Evolutionary conservation across 2,797 vertebrate genomes (phyloP), one percentile per base, ranked within the genome.

Genomic region (Lacerta viridis): DNA sequence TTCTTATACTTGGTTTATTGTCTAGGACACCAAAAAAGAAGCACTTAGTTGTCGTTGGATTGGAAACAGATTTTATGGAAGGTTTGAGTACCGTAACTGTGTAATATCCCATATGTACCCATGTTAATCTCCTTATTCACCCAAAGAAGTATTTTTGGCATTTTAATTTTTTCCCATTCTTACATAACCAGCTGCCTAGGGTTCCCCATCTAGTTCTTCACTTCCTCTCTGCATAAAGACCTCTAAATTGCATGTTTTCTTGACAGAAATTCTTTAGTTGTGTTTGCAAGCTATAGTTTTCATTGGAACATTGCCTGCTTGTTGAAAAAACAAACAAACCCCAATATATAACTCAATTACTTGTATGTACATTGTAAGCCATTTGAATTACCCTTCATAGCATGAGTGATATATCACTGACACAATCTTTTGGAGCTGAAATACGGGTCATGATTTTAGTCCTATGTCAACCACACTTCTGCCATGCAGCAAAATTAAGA

Each of bases 1-100:
- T 89, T 91, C 87, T 87, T 64, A 88, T 50, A 13, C 7, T 72
- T 90, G 17, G 3, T 33, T 83, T 46, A 55, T 89, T 88, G 89
- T 17, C 29, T 79, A 89, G 41, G 5, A 84, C 17, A 59, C 7
- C 10, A n/a, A 66, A 18, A 36, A 29, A 18, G 23, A 15, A 5
- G 15, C 7, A 43, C 91, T 83, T 86, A 7, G 87, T 13, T 7
- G 25, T 80, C 50, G 0, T 71, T 86, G 77, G 77, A 46, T 87
- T 0, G n/a, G 7, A 64, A 85, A 88, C 87, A 89, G 81, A 4
- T 78, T 29, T 3, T 0, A 75, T 15, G 43, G 27, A 83, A 83
- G 29, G 43, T 25, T 41, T 76, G 72, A n/a, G 15, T 33, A 33
- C 33, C 33, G 33, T 29, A 46, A 36, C 33, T 11, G 11, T 43